Evolutionary conservation across 2,113 vertebrate species (phyloP).

Genomic region (Tyto alba): DNA sequence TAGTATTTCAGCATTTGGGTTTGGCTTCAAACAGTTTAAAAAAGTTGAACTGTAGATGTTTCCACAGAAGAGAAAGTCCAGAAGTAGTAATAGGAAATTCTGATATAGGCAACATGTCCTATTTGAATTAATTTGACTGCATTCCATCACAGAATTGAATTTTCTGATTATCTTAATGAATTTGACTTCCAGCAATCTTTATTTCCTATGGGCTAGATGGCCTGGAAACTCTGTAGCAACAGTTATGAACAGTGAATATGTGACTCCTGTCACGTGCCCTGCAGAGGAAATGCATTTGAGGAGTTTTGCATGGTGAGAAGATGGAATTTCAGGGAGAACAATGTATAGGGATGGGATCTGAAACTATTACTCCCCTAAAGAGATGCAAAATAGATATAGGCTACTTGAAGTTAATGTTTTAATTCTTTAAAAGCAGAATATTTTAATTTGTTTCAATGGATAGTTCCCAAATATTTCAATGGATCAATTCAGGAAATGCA

Average conservation of each 20-base stretch:
- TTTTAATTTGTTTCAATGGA: neutral
- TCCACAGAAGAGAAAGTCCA: neutral
- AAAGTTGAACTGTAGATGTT: neutral
- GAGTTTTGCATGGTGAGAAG: neutral
- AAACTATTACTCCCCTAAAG: neutral
- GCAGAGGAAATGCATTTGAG: neutral
- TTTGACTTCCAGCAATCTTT: neutral
- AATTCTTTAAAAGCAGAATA: neutral
- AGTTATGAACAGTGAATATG: neutral
- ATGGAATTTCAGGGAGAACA: neutral
- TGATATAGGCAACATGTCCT: neutral
- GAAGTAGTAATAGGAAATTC: neutral
- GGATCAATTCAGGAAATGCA: neutral
- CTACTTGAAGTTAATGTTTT: neutral
- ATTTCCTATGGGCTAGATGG: neutral
- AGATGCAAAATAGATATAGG: neutral
- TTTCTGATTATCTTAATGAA: conserved; percentile 1
- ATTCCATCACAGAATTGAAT: neutral
- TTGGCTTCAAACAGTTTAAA: neutral
- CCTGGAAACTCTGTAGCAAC: neutral
- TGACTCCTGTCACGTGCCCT: neutral
- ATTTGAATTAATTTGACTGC: neutral
- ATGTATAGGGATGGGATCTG: neutral
- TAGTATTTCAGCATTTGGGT: neutral
- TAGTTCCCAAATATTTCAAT: neutral